Conservation (phyloP, 2,113 vertebrate species). For the Buteo buteo region DNA sequence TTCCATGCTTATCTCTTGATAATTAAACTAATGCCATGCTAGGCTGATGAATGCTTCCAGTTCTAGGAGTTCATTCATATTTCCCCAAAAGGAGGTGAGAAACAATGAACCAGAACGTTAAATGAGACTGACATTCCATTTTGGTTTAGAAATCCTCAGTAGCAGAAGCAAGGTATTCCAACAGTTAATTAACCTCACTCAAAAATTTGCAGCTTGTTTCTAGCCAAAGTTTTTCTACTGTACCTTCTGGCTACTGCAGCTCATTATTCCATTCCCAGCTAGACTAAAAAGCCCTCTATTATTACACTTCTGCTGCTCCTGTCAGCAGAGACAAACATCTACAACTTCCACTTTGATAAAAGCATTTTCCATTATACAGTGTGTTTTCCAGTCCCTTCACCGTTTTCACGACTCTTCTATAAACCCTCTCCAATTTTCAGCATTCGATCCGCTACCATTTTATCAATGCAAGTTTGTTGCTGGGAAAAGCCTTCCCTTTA, state of each 20-base stretch:
- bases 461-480: constrained; percentile 8
- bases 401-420: constrained; percentile 9
- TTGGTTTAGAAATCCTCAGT: background rate
- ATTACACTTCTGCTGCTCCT: constrained; percentile 43
- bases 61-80: background rate
- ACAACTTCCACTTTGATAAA: constrained; percentile 31
- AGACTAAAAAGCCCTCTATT: constrained; percentile 38
- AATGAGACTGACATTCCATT: background rate
- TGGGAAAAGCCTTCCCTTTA: constrained; percentile 51
- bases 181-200: constrained; percentile 38
- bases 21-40: background rate
- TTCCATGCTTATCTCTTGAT: background rate
- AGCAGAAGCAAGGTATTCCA: constrained; percentile 32
- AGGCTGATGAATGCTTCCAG: background rate
- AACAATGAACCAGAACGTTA: background rate
- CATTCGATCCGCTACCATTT: background rate
- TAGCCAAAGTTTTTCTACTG: background rate
- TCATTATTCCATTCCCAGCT: constrained; percentile 20
- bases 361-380: background rate
- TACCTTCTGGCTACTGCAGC: constrained; percentile 38
- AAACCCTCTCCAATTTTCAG: constrained; percentile 37
- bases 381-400: constrained; percentile 35
- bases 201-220: constrained; percentile 30
- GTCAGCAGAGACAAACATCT: constrained; percentile 53
- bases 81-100: background rate